These are phyloP conservation scores for Apoderus coryli DNA, from an alignment of 2,888 invertebrate species.

Conservation along the genomic window DNA sequence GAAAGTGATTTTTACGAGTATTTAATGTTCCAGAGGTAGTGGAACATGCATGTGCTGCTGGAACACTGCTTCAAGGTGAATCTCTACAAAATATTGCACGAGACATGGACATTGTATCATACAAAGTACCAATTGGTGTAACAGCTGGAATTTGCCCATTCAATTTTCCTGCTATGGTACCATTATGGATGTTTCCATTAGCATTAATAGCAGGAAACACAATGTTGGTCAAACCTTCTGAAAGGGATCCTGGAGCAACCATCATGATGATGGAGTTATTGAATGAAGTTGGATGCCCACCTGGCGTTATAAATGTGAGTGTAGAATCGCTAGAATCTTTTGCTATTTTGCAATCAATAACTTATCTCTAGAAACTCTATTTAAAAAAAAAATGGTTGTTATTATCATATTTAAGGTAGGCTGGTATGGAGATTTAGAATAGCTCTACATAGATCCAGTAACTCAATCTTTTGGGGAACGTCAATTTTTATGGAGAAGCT, in stretches of 20 bases:
- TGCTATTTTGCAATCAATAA: too few species aligned
- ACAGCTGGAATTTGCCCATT: conserved; percentile 95
- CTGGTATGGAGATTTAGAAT: too few species aligned
- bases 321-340: too few species aligned
- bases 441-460: too few species aligned
- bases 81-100: conserved; percentile 74
- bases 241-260: conserved; percentile 93
- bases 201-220: conserved; percentile 89
- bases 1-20: too few species aligned
- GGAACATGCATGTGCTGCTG: conserved; percentile 91
- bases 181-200: conserved; percentile 88
- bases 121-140: conserved; percentile 84
- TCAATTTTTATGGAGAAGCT: too few species aligned
- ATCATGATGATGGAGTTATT: conserved; percentile 89
- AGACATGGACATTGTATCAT: conserved; percentile 93
- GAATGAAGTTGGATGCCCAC: conserved; percentile 88
- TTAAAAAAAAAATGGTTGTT: too few species aligned
- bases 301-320: conserved; percentile 81
- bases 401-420: too few species aligned
- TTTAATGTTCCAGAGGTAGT: conserved; percentile 97
- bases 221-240: conserved; percentile 89
- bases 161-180: conserved; percentile 99
- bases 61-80: conserved; percentile 86
- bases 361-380: too few species aligned
- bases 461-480: too few species aligned